Base-by-base conservation (phyloP, 30 jellyfish, hydroid and myxozoan genomes). In the Cassiopea andromeda region DNA sequence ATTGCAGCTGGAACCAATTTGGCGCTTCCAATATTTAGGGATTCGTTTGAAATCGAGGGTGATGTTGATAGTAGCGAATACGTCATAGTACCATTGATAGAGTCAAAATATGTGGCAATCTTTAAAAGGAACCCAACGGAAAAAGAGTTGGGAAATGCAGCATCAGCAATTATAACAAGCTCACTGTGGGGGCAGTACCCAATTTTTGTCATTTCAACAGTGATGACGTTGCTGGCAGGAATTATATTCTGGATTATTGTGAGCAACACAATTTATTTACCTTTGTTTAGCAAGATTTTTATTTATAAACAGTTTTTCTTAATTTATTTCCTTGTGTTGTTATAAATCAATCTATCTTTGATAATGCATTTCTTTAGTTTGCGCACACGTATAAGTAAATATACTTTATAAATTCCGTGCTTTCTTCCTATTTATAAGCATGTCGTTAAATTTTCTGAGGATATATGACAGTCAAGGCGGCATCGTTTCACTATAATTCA, bases 241-340 rank as follows among this genome's bases (percentile, higher is more conserved):
- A 77, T 86, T n/a, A 5, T 86, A 7, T 86, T 73, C 80, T 86
- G 93, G 93, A 19, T 86, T n/a, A n/a, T 86, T 80, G 93, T 86
- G 77, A 76, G 93, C 44, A 14, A 9, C 5, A 50, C 9, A 2
- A 5, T 50, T 9, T 50, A 2, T 50, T 50, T 50, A 9, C 64
- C 9, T 2, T 50, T 50, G 9, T 9, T 2, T 50, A 50, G 64
- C 64, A 50, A n/a, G 5, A 9, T 9, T 50, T 9, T 50, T 2
- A 5, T 50, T 2, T 50, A 9, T 2, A 50, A 50, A 9, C 64
- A 5, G 9, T 50, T 50, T 50, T 50, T 50, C 64, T 50, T 2
- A n/a, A n/a, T n/a, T n/a, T n/a, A n/a, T n/a, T n/a, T n/a, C n/a
- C n/a, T n/a, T n/a, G n/a, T n/a, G n/a, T n/a, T n/a, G n/a, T n/a